Conservation (phyloP, 2,888 invertebrate genomes). For the Diarsia dahlii region DNA sequence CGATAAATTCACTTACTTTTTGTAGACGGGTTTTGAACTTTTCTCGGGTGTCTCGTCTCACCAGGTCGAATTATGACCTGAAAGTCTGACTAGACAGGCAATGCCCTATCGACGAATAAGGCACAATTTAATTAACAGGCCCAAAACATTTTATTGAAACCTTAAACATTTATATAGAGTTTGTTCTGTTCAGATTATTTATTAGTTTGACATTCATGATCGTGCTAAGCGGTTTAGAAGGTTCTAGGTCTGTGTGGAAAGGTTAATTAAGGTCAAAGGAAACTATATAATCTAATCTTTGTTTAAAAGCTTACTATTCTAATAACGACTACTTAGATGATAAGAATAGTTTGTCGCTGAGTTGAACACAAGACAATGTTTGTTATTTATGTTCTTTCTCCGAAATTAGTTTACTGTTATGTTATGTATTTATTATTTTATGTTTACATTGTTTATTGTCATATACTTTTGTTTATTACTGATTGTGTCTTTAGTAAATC, state of each 20-base stretch:
- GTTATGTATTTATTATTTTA: too few species aligned
- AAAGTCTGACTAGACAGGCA: conserved; percentile 59
- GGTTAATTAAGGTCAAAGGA: not conserved
- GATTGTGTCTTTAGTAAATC: too few species aligned
- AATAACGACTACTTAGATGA: too few species aligned
- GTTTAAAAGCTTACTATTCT: too few species aligned
- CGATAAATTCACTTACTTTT: conserved; percentile 10
- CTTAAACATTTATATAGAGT: not conserved
- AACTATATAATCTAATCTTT: too few species aligned
- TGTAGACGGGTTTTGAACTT: not conserved
- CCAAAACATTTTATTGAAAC: conserved; percentile 2
- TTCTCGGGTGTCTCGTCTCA: not conserved
- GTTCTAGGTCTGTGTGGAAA: not conserved
- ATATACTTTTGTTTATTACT: too few species aligned
- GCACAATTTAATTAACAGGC: conserved; percentile 17
- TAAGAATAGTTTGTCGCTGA: too few species aligned
- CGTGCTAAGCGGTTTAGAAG: not conserved
- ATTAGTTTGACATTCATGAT: conserved; percentile 15
- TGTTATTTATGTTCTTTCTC: too few species aligned
- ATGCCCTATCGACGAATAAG: conserved; percentile 42
- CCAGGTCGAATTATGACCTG: conserved; percentile 34
- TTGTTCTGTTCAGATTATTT: not conserved
- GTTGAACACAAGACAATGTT: too few species aligned
- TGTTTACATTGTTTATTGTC: too few species aligned
- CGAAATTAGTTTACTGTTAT: too few species aligned